Conservation (phyloP, 2,797 vertebrate species). For the Novumbra hubbsi region DNA sequence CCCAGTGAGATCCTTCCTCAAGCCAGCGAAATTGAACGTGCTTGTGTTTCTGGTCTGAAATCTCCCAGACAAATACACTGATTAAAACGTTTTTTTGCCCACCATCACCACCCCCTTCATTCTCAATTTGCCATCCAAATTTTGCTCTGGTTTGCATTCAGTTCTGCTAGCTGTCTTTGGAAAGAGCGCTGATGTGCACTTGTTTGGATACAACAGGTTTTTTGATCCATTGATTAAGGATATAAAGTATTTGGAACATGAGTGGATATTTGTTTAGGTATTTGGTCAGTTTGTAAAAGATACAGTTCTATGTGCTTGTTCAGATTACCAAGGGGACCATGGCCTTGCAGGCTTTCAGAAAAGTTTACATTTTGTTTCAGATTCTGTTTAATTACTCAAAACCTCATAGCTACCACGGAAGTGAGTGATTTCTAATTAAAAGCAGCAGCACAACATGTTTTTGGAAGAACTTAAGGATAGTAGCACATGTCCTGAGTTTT, state of each 20-base stretch:
- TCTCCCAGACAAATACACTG: slow-evolving; percentile 14
- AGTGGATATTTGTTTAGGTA: slow-evolving; percentile 22
- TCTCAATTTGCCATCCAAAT: slow-evolving; percentile 25
- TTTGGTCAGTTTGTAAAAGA: slow-evolving; percentile 5
- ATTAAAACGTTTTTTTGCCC: too few species aligned
- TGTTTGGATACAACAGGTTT: slow-evolving; percentile 29
- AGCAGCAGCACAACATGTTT: background rate
- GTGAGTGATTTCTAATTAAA: too few species aligned
- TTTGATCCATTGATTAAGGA: slow-evolving; percentile 21
- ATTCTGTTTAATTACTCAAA: slow-evolving; percentile 28
- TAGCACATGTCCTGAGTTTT: slow-evolving; percentile 3
- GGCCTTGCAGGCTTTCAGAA: slow-evolving; percentile 19
- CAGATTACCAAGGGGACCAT: slow-evolving; percentile 24
- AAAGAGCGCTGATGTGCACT: slow-evolving; percentile 28
- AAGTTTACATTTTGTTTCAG: slow-evolving; percentile 26
- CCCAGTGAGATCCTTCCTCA: slow-evolving; percentile 12
- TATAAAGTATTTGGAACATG: slow-evolving; percentile 20
- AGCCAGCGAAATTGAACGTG: slow-evolving; percentile 33
- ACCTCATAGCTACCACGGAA: slow-evolving; percentile 13
- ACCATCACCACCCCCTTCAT: background rate
- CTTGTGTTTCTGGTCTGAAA: slow-evolving; percentile 24
- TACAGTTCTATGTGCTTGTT: slow-evolving; percentile 28
- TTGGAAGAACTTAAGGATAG: background rate
- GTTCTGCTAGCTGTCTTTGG: slow-evolving; percentile 30
- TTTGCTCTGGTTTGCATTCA: slow-evolving; percentile 15